Percentiles rank a stretch among this genome's conserved stretches.
Conservation (phyloP, 2,113 vertebrate species). For the Aspidoscelis tigris region DNA sequence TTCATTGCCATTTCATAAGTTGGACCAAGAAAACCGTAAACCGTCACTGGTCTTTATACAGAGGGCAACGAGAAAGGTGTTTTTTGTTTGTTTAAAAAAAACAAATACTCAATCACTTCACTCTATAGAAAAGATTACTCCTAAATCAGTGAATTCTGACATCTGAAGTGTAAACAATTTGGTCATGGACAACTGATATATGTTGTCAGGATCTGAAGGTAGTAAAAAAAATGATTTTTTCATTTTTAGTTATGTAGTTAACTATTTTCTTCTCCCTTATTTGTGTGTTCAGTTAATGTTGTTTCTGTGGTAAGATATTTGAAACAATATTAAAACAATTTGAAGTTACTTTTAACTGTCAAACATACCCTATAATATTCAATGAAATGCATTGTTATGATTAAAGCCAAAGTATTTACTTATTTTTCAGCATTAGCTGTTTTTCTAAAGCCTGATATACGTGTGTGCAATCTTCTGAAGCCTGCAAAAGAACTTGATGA, state of each 20-base stretch:
- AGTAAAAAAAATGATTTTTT: no score
- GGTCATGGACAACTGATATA: no score
- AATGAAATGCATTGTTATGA: background rate
- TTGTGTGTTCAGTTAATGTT: no score
- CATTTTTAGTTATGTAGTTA: no score
- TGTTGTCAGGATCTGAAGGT: no score
- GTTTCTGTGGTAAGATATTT: no score
- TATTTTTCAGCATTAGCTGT: accelerated
- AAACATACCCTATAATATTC: background rate
- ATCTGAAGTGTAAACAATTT: background rate
- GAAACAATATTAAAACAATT: no score
- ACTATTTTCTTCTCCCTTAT: no score
- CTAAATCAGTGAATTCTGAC: background rate
- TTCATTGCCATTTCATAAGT: background rate
- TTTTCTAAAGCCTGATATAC: background rate
- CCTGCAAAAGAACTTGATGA: background rate
- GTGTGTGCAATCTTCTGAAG: background rate
- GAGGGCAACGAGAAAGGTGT: background rate
- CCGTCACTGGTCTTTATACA: background rate
- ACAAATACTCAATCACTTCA: background rate
- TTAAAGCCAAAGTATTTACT: background rate
- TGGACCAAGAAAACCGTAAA: background rate
- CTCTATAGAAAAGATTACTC: background rate
- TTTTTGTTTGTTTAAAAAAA: no score
- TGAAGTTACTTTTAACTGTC: background rate